Percentiles rank a stretch among this genome's conserved stretches.
Conservation (phyloP, 2,888 invertebrate species). For the Zeuzera pyrina region DNA sequence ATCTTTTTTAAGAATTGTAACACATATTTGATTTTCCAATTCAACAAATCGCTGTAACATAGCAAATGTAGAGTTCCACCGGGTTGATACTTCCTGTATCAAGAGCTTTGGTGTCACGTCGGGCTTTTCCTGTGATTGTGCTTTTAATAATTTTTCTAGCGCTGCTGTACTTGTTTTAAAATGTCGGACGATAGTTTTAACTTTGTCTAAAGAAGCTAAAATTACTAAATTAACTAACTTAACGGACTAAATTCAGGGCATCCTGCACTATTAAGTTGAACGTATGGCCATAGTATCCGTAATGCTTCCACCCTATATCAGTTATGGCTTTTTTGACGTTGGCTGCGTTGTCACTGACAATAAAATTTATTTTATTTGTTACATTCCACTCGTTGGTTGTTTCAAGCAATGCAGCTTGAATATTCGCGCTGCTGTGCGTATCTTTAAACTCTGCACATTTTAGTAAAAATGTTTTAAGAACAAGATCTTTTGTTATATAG, state of each 20-base stretch:
- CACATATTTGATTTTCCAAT: constrained; percentile 8
- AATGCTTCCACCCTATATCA: constrained; percentile 16
- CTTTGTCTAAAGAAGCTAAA: constrained; percentile 11
- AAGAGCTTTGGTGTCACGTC: constrained; percentile 11
- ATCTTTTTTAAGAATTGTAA: not conserved
- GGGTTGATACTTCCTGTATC: constrained; percentile 14
- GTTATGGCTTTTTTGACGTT: constrained; percentile 10
- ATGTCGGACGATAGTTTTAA: constrained; percentile 13
- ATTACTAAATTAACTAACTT: too few relatives aligned
- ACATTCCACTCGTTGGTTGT: constrained; percentile 8
- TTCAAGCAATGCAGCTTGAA: constrained; percentile 4
- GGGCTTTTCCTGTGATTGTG: constrained; percentile 9
- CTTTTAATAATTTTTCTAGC: constrained; percentile 9
- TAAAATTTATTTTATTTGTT: constrained; percentile 16
- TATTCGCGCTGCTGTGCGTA: constrained; percentile 5
- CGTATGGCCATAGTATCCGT: constrained; percentile 18
- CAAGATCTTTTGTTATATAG: constrained; percentile 4
- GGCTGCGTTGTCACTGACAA: constrained; percentile 13
- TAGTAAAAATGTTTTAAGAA: constrained; percentile 3
- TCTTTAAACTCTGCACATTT: constrained; percentile 3
- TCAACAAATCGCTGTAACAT: constrained; percentile 16
- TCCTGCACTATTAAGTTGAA: constrained; percentile 19
- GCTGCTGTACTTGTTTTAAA: constrained; percentile 15
- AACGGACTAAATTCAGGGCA: constrained; percentile 5
- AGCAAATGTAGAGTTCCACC: constrained; percentile 18